phyloP scores from a whole-genome alignment of 2,113 vertebrate genomes.

The Xerus inauris region DNA sequence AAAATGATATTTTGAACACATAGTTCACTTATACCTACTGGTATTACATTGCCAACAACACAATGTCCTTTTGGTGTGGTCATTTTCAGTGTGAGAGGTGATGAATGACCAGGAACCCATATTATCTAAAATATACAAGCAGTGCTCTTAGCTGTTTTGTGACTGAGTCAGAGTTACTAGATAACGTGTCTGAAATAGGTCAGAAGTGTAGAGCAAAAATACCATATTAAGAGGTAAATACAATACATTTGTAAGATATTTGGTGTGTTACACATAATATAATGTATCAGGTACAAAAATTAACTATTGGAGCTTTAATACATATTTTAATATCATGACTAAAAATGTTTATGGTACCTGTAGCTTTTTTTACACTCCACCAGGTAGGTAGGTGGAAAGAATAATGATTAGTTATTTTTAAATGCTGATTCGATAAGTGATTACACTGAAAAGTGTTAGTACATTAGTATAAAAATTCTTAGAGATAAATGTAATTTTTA shows the following conservation, averaged over 20 bases:
- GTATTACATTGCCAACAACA: slow-evolving; percentile 39
- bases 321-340: background rate
- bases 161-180: slow-evolving; percentile 73
- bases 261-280: background rate
- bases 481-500: background rate
- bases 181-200: slow-evolving; percentile 70
- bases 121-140: slow-evolving; percentile 79
- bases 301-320: background rate
- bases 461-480: background rate
- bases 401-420: slow-evolving; percentile 14
- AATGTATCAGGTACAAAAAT: slow-evolving; percentile 1
- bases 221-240: slow-evolving; percentile 62
- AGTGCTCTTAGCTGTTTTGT: slow-evolving; percentile 45
- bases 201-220: slow-evolving; percentile 29
- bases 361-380: background rate
- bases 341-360: background rate
- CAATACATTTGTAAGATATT: slow-evolving; percentile 45
- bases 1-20: slow-evolving; percentile 58
- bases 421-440: background rate
- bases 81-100: slow-evolving; percentile 61
- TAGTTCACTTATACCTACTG: slow-evolving; percentile 34
- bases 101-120: slow-evolving; percentile 69
- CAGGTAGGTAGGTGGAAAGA: background rate
- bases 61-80: slow-evolving; percentile 37
- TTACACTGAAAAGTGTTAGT: background rate